A percentile compares a stretch with the other conserved stretches of the same genome.
phyloP scores from a whole-genome alignment of 2,797 vertebrate genomes.

The Diceros bicornis region DNA sequence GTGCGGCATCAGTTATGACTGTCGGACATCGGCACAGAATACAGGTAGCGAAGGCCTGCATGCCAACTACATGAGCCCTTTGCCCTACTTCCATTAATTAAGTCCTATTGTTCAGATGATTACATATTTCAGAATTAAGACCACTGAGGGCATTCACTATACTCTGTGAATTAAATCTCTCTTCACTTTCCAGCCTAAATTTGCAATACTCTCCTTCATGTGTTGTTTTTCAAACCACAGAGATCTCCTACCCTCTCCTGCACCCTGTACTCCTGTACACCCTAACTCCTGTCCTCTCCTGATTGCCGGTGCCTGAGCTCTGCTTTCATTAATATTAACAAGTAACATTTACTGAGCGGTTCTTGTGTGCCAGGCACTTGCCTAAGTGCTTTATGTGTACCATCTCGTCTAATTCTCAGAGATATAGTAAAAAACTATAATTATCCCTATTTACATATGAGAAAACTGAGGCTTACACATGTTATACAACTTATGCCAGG shows the following conservation, averaged over 20 bases:
- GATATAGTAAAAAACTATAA: background rate
- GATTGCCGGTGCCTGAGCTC: background rate
- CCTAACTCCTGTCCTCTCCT: background rate
- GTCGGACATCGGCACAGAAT: background rate
- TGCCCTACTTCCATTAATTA: background rate
- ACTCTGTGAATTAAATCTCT: constrained; percentile 28
- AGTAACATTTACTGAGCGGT: background rate
- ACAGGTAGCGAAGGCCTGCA: background rate
- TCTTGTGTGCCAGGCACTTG: background rate
- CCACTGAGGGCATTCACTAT: background rate
- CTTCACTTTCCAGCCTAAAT: background rate
- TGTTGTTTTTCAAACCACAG: background rate
- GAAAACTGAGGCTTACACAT: background rate
- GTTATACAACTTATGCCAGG: background rate
- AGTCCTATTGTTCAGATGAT: background rate
- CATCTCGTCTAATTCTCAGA: background rate
- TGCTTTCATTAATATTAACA: constrained; percentile 49
- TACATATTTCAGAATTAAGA: constrained; percentile 19
- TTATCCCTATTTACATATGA: background rate
- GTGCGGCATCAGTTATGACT: background rate
- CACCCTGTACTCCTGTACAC: background rate
- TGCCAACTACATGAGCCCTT: background rate
- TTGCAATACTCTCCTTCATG: background rate
- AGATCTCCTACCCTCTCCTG: background rate
- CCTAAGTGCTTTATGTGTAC: background rate